These are phyloP conservation scores for Calypte anna DNA, from an alignment of 2,113 vertebrate species.

Conservation along the genomic window DNA sequence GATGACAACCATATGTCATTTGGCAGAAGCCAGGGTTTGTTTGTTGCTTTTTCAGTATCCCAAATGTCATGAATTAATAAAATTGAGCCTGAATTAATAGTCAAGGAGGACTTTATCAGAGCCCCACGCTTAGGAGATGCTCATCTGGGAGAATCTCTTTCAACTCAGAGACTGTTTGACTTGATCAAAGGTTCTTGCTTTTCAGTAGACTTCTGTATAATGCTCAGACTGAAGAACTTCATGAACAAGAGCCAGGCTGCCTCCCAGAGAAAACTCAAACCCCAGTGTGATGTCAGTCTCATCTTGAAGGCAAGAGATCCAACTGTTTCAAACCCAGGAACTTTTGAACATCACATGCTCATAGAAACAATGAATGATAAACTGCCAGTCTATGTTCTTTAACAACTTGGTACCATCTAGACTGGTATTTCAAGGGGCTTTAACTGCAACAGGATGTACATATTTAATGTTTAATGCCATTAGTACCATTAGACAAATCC, in stretches of 20 bases:
- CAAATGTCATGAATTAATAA: slow-evolving; percentile 65
- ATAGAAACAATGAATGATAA: neutral
- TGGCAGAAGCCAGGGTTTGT: slow-evolving; percentile 5
- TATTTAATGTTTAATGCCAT: neutral
- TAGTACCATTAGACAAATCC: neutral
- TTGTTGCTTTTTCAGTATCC: slow-evolving; percentile 45
- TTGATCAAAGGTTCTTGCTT: slow-evolving; percentile 62
- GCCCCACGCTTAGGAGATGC: slow-evolving; percentile 2
- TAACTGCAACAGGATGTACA: neutral
- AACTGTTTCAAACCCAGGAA: slow-evolving; percentile 5
- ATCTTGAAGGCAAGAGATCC: slow-evolving; percentile 19
- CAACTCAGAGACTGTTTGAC: slow-evolving; percentile 14
- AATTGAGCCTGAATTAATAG: slow-evolving; percentile 57
- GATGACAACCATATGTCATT: slow-evolving; percentile 66
- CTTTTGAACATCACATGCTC: slow-evolving; percentile 8
- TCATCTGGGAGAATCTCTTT: slow-evolving; percentile 42
- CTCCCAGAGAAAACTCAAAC: neutral
- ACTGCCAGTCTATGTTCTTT: neutral
- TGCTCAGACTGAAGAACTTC: slow-evolving; percentile 14
- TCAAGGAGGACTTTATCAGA: slow-evolving; percentile 39
- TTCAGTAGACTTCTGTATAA: slow-evolving; percentile 28
- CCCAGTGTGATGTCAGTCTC: slow-evolving; percentile 18
- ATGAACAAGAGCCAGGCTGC: neutral
- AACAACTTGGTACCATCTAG: neutral
- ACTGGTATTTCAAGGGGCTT: neutral